Evolutionary conservation across 1,140 invertebrate species (phyloP).

Genomic region (Calephelis nemesis): DNA sequence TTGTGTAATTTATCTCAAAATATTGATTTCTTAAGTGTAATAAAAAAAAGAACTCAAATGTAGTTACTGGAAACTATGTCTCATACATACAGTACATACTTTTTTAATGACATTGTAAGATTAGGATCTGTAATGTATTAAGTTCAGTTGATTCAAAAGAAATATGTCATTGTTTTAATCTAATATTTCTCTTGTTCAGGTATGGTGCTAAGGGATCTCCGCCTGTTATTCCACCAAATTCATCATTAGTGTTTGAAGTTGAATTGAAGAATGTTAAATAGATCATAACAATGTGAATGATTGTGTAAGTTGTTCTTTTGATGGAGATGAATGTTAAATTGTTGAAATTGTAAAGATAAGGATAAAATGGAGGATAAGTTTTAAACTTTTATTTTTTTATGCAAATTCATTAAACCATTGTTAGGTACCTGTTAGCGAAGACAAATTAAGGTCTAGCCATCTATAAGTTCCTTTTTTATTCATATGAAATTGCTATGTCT

Average conservation of each 20-base stretch:
- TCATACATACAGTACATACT: too few species aligned
- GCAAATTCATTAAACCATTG: background rate
- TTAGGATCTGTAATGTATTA: background rate
- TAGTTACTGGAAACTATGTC: too few species aligned
- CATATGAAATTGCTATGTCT: background rate
- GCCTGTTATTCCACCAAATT: slow-evolving; percentile 91
- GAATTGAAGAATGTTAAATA: slow-evolving; percentile 91
- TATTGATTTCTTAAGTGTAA: too few species aligned
- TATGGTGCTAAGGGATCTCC: slow-evolving; percentile 90
- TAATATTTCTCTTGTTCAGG: slow-evolving; percentile 73
- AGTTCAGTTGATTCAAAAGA: too few species aligned
- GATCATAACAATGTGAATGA: slow-evolving; percentile 39
- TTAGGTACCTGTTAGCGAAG: background rate
- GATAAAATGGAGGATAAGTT: background rate
- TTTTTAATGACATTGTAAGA: background rate
- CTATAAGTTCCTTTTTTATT: background rate
- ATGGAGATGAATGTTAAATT: slow-evolving; percentile 15
- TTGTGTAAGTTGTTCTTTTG: background rate
- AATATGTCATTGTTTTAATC: background rate
- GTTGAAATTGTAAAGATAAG: slow-evolving; percentile 12
- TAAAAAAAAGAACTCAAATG: too few species aligned
- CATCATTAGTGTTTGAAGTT: slow-evolving; percentile 91
- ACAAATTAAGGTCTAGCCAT: background rate
- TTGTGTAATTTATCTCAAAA: too few species aligned
- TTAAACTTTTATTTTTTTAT: slow-evolving; percentile 13